Conservation (phyloP, 2,113 vertebrate species). For the Tylochromis polylepis region DNA sequence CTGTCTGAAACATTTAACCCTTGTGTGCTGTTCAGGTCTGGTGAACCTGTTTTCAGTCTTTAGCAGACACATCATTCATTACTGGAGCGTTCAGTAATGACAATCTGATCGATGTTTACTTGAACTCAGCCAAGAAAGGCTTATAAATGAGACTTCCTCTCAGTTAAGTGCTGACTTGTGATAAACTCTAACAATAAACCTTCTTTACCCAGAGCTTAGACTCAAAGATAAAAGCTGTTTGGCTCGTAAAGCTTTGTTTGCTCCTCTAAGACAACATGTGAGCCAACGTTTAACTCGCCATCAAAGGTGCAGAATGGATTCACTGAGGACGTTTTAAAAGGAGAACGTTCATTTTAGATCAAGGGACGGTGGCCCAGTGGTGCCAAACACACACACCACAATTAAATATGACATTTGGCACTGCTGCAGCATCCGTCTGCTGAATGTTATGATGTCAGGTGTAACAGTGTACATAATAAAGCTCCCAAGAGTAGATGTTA, state of each 20-base stretch:
- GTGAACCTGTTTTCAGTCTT: no score
- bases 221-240: not conserved
- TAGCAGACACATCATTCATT: no score
- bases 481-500: not conserved
- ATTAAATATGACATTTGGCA: not conserved
- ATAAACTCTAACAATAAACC: not conserved
- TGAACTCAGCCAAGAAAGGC: not conserved
- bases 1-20: no score
- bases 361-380: not conserved
- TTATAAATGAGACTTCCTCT: not conserved
- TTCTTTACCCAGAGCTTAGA: not conserved
- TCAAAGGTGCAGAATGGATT: fast-evolving
- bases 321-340: not conserved
- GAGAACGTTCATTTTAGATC: not conserved
- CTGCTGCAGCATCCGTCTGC: fast-evolving
- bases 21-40: no score
- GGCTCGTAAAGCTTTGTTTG: not conserved
- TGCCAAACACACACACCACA: not conserved
- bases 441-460: not conserved
- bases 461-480: not conserved
- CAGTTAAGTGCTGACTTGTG: not conserved
- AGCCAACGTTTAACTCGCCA: not conserved
- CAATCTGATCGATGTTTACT: not conserved
- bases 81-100: no score
- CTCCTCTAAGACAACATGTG: not conserved